These are phyloP conservation scores for Meles meles DNA, from an alignment of 2,113 vertebrate genomes.

Conservation along the genomic window DNA sequence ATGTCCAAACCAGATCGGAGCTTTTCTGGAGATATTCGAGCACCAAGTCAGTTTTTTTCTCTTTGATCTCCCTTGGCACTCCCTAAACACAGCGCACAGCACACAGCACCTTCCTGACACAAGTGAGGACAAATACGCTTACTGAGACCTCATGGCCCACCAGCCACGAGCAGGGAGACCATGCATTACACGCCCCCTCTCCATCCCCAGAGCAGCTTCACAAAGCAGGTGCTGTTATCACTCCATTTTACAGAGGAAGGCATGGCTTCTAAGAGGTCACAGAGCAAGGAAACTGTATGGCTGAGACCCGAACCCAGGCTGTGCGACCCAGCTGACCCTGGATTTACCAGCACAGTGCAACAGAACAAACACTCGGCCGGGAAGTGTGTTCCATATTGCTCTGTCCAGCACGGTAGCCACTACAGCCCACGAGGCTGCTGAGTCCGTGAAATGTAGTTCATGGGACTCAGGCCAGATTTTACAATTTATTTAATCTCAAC, in stretches of 20 bases:
- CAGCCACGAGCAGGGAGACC: not conserved
- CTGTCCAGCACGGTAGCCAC: not conserved
- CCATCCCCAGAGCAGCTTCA: not conserved
- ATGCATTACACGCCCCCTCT: not conserved
- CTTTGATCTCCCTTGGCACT: not conserved
- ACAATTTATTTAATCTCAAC: not conserved
- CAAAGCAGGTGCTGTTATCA: not conserved
- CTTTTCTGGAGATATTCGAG: not conserved
- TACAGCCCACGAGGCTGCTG: not conserved
- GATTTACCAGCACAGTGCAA: not conserved
- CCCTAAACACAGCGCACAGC: not conserved
- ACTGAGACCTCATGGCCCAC: not conserved
- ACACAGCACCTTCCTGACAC: not conserved
- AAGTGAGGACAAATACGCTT: not conserved
- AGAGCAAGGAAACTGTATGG: not conserved
- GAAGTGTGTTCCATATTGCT: not conserved
- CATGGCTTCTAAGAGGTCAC: not conserved
- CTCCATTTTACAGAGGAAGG: not conserved
- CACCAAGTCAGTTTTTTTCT: not conserved
- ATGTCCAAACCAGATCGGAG: not conserved
- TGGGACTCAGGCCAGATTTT: not conserved
- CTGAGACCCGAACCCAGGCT: not conserved
- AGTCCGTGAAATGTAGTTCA: not conserved
- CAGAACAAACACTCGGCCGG: rapidly evolving
- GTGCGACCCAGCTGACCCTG: not conserved